A percentile compares a stretch with the other conserved stretches of the same genome.
These are phyloP conservation scores for Beroe forskalii DNA, from an alignment of 37 sponge, comb jelly and placozoan species.

Conservation along the genomic window DNA sequence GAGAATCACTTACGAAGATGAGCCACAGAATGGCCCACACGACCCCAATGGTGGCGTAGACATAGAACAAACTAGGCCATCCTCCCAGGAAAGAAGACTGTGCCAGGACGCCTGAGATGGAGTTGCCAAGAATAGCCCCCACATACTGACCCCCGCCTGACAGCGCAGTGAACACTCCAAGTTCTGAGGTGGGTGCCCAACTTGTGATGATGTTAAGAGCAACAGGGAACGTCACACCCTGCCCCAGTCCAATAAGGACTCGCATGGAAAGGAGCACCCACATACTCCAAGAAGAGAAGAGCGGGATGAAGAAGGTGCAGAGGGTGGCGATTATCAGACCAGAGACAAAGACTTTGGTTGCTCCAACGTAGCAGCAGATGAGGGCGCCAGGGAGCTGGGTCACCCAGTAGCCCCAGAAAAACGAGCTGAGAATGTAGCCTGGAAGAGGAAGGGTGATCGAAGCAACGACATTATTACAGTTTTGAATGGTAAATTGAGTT, in stretches of 20 bases:
- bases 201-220: constrained; percentile 52
- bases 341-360: constrained; percentile 5
- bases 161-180: constrained; percentile 14
- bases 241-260: constrained; percentile 24
- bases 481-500: too few species aligned
- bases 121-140: constrained; percentile 19
- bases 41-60: constrained; percentile 9
- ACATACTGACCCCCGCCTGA: constrained; percentile 21
- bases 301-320: not conserved
- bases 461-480: too few species aligned
- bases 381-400: constrained; percentile 46
- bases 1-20: constrained; percentile 20
- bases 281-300: not conserved
- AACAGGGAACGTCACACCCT: constrained; percentile 58
- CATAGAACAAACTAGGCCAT: constrained; percentile 42
- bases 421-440: constrained; percentile 52
- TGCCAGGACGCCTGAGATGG: constrained; percentile 1
- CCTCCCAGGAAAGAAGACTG: not conserved
- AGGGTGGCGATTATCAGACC: constrained; percentile 4
- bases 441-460: too few species aligned
- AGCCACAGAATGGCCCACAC: constrained; percentile 33
- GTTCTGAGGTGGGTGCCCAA: constrained; percentile 26
- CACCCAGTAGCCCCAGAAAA: constrained; percentile 62
- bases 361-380: constrained; percentile 9
- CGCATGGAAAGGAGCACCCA: constrained; percentile 8